phyloP scores from a whole-genome alignment of 2,797 vertebrate species.

The Lagodon rhomboides region DNA sequence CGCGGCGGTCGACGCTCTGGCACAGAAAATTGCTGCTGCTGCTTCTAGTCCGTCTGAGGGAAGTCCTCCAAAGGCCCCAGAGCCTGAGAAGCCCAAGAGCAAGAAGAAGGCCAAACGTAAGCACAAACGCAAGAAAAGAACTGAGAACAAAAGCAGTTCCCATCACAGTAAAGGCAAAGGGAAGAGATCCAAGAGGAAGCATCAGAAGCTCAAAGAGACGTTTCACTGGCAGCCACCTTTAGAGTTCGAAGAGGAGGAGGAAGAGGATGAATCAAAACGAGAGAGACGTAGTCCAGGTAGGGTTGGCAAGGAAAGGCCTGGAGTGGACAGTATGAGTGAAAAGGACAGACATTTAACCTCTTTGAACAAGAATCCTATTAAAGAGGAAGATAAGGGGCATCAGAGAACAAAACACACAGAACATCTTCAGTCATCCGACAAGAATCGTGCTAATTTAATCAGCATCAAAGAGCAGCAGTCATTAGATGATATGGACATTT shows the following conservation, averaged over 20 bases:
- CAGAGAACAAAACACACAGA: constrained; percentile 63
- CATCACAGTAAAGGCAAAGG: constrained; percentile 87
- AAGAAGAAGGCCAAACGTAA: constrained; percentile 90
- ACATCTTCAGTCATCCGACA: constrained; percentile 58
- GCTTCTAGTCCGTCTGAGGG: constrained; percentile 67
- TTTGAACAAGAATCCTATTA: constrained; percentile 53
- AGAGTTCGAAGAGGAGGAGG: constrained; percentile 96
- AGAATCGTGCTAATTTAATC: constrained; percentile 54
- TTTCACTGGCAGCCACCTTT: constrained; percentile 98
- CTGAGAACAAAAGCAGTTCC: constrained; percentile 79
- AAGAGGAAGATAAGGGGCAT: constrained; percentile 60
- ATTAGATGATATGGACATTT: constrained; percentile 92
- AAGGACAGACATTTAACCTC: constrained; percentile 60
- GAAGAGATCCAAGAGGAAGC: constrained; percentile 93
- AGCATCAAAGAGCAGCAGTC: constrained; percentile 75
- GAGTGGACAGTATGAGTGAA: constrained; percentile 62
- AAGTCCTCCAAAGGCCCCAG: constrained; percentile 68
- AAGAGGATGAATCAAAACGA: constrained; percentile 85
- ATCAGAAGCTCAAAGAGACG: constrained; percentile 91
- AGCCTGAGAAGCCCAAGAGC: constrained; percentile 75
- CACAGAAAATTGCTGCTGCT: constrained; percentile 12
- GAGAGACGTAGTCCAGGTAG: constrained; percentile 72
- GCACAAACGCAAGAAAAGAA: constrained; percentile 87
- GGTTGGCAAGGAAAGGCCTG: constrained; percentile 46
- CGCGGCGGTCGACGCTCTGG: not conserved